phyloP scores from a whole-genome alignment of 2,888 invertebrate genomes.

The Conus canariensis region DNA sequence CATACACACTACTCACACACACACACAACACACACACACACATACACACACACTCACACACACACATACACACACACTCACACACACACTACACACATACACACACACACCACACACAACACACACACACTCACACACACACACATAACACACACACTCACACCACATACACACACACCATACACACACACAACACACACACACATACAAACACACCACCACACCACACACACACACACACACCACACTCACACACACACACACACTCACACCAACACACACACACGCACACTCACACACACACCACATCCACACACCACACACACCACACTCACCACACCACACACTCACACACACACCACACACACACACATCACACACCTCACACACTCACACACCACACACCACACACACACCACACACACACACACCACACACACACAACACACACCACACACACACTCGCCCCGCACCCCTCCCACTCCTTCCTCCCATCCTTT shows the following conservation, averaged over 20 bases:
- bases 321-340: too few species aligned
- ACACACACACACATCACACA: too few species aligned
- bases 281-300: too few species aligned
- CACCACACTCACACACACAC: not conserved
- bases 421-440: too few species aligned
- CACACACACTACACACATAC: not conserved
- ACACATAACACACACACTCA: slow-evolving; percentile 22
- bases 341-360: too few species aligned
- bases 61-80: not conserved
- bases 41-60: slow-evolving; percentile 6
- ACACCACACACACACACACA: slow-evolving; percentile 20
- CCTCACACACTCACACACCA: too few species aligned
- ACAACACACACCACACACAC: too few species aligned
- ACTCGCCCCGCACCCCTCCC: too few species aligned
- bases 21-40: slow-evolving; percentile 23
- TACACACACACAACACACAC: slow-evolving; percentile 16
- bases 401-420: too few species aligned
- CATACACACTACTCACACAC: slow-evolving; percentile 9
- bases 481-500: too few species aligned
- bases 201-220: slow-evolving; percentile 24
- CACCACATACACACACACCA: slow-evolving; percentile 8
- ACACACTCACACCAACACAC: not conserved
- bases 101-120: not conserved
- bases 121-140: not conserved
- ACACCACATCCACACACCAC: too few species aligned